A percentile compares a stretch with the other conserved stretches of the same genome.
These are phyloP conservation scores for Perognathus longimembris DNA, from an alignment of 2,113 vertebrate species.

Conservation along the genomic window DNA sequence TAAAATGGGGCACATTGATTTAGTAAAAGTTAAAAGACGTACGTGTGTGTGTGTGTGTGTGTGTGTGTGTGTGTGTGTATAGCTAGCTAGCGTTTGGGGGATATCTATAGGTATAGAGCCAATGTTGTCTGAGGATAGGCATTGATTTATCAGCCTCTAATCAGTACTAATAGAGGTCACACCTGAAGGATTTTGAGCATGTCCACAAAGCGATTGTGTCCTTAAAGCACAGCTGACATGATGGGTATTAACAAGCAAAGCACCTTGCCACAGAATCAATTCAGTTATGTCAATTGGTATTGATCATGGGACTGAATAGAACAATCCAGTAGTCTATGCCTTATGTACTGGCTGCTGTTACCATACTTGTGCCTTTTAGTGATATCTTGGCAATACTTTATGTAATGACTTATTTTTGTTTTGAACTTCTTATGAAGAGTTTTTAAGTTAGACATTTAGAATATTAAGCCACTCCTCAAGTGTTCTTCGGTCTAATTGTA, in stretches of 20 bases:
- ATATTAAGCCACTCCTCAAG: constrained; percentile 36
- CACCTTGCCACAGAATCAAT: constrained; percentile 57
- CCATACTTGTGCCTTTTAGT: constrained; percentile 49
- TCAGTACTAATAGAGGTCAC: neutral
- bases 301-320: constrained; percentile 40
- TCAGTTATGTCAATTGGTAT: constrained; percentile 43
- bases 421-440: constrained; percentile 14
- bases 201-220: neutral
- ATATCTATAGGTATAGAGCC: neutral
- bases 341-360: neutral
- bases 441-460: constrained; percentile 36
- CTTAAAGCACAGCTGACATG: neutral
- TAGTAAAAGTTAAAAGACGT: constrained; percentile 3
- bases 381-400: constrained; percentile 11
- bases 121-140: neutral
- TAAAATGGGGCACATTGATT: neutral
- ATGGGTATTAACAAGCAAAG: constrained; percentile 33
- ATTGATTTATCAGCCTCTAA: neutral
- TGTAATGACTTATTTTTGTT: constrained; percentile 39
- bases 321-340: constrained; percentile 26
- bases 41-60: no score
- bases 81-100: neutral
- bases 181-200: neutral
- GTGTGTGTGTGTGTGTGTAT: no score
- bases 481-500: constrained; percentile 15